These are phyloP conservation scores for Haliclona indistincta DNA, from an alignment of 37 sponge, comb jelly and placozoan species.

Conservation along the genomic window DNA sequence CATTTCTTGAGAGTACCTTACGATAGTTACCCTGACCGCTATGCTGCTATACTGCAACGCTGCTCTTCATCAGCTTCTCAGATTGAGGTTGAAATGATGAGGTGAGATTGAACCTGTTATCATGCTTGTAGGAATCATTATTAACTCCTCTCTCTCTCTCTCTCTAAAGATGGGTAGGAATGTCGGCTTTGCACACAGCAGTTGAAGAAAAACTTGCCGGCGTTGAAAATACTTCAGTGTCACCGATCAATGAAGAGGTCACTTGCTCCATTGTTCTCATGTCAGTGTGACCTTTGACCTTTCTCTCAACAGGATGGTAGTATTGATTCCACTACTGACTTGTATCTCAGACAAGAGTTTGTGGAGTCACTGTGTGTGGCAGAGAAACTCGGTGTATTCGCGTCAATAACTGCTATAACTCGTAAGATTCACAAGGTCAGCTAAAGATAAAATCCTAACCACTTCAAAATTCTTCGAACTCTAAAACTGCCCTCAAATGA, in stretches of 20 bases:
- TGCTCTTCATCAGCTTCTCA: neutral
- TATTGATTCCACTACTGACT: neutral
- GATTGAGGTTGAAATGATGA: constrained; percentile 46
- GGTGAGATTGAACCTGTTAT: constrained; percentile 10
- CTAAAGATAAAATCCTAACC: too few relatives aligned
- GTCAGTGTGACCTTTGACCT: neutral
- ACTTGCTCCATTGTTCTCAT: neutral
- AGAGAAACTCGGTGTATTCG: constrained; percentile 37
- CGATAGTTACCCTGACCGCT: constrained; percentile 44
- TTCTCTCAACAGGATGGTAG: neutral
- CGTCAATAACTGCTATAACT: constrained; percentile 32
- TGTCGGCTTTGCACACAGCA: constrained; percentile 34
- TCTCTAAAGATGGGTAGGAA: constrained; percentile 43
- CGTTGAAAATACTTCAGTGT: neutral
- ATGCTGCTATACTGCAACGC: neutral
- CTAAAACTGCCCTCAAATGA: too few relatives aligned
- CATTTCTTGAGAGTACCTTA: constrained; percentile 51
- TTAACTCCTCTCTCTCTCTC: neutral
- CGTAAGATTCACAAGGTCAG: too few relatives aligned
- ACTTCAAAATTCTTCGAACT: too few relatives aligned
- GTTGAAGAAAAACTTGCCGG: neutral
- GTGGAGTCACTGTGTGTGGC: constrained; percentile 61
- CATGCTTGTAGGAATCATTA: neutral
- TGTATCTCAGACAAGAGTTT: constrained; percentile 37
- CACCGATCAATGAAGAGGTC: constrained; percentile 3